Evolutionary conservation across 2,888 invertebrate species (phyloP).

Genomic region (Apamea anceps): DNA sequence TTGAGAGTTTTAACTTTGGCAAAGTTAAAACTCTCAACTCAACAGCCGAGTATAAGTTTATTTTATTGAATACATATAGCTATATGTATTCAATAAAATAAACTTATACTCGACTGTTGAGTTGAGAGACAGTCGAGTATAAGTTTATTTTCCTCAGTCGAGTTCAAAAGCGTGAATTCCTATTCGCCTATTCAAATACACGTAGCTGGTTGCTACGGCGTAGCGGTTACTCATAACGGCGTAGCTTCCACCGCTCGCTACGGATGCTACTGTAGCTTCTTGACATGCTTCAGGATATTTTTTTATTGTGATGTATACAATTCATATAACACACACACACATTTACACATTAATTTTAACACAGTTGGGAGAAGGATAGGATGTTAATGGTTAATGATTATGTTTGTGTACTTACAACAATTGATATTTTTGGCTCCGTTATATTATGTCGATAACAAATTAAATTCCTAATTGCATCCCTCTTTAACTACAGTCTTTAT

Average conservation of each 20-base stretch:
- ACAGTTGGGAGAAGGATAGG: background rate
- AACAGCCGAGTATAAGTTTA: background rate
- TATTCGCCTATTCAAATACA: background rate
- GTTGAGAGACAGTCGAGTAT: no score
- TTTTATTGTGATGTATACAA: background rate
- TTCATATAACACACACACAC: background rate
- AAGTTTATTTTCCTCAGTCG: no score
- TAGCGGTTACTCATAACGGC: conserved; percentile 37
- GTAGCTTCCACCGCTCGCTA: conserved; percentile 33
- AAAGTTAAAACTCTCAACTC: no score
- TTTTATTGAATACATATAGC: background rate
- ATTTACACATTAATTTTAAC: background rate
- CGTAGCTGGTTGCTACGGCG: conserved; percentile 47
- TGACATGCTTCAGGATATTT: conserved; percentile 26
- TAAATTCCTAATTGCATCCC: background rate
- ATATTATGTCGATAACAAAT: background rate
- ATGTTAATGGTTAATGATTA: background rate
- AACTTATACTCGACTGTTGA: background rate
- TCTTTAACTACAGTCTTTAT: background rate
- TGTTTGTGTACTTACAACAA: background rate
- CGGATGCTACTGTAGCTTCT: conserved; percentile 2
- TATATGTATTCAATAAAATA: background rate
- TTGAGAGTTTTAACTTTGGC: background rate
- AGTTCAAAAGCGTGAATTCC: conserved; percentile 4
- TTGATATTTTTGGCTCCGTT: background rate